Evolutionary conservation across 2,113 vertebrate species (phyloP).

Genomic region (Puffinus mauretanicus): DNA sequence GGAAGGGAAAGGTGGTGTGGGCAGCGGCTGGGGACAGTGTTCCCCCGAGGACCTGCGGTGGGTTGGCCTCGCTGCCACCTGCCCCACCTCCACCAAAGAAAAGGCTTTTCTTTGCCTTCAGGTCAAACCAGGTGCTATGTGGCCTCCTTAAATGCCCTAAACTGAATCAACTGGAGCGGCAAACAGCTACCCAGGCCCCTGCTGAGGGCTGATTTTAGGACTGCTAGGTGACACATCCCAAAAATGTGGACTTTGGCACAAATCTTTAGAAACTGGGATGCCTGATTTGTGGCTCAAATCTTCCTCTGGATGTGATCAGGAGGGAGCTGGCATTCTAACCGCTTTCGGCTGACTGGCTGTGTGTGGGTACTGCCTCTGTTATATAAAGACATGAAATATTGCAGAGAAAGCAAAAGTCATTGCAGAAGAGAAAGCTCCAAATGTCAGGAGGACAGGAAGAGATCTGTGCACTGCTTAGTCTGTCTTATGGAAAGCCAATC

Average conservation of each 20-base stretch:
- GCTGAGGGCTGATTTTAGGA: neutral
- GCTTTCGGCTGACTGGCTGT: neutral
- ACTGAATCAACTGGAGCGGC: neutral
- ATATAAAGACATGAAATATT: neutral
- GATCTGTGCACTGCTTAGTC: neutral
- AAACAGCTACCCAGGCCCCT: neutral
- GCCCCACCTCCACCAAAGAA: neutral
- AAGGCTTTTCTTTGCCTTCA: neutral
- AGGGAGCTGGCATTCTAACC: neutral
- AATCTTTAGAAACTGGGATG: neutral
- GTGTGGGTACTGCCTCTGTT: neutral
- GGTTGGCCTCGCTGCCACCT: accelerated
- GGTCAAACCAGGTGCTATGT: neutral
- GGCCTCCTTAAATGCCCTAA: neutral
- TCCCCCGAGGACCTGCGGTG: neutral
- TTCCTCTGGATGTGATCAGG: neutral
- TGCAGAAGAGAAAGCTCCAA: neutral
- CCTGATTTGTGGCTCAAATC: neutral
- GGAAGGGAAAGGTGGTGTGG: neutral
- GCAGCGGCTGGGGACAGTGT: accelerated
- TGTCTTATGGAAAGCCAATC: neutral
- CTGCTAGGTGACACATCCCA: neutral
- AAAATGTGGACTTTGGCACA: neutral
- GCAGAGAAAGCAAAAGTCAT: neutral
- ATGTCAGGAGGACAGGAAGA: neutral